phyloP scores from a whole-genome alignment of 1,140 invertebrate species.

The Ectropis grisescens region DNA sequence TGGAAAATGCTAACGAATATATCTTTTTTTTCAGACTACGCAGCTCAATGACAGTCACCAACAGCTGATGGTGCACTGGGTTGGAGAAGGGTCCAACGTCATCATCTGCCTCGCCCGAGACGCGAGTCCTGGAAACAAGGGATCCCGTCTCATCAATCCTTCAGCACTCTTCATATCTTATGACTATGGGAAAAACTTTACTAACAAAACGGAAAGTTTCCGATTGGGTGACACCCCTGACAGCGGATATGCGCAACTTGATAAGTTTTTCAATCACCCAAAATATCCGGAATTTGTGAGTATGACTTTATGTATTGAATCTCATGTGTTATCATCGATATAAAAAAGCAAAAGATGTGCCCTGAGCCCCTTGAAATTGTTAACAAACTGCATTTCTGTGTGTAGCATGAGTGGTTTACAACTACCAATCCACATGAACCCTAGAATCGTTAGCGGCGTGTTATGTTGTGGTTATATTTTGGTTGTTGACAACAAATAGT shows the following conservation, averaged over 20 bases:
- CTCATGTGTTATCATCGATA: no score
- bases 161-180: conserved; percentile 88
- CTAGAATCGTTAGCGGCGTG: no score
- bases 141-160: conserved; percentile 63
- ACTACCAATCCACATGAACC: no score
- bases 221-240: conserved; percentile 64
- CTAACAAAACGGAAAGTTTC: conserved; percentile 80
- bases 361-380: no score
- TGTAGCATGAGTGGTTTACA: no score
- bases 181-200: conserved; percentile 86
- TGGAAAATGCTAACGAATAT: no score
- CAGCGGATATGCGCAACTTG: conserved; percentile 77
- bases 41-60: conserved; percentile 87
- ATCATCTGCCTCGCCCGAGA: conserved; percentile 88
- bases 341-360: no score
- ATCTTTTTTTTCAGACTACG: conserved; percentile 70
- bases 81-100: conserved; percentile 86
- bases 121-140: conserved; percentile 64
- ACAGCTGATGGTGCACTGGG: conserved; percentile 92
- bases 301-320: conserved; percentile 20
- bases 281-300: conserved; percentile 82
- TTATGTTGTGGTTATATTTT: no score
- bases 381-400: no score
- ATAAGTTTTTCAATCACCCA: conserved; percentile 89
- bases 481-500: no score